Conservation (phyloP, 2,113 vertebrate genomes). For the Hiodon alosoides region DNA sequence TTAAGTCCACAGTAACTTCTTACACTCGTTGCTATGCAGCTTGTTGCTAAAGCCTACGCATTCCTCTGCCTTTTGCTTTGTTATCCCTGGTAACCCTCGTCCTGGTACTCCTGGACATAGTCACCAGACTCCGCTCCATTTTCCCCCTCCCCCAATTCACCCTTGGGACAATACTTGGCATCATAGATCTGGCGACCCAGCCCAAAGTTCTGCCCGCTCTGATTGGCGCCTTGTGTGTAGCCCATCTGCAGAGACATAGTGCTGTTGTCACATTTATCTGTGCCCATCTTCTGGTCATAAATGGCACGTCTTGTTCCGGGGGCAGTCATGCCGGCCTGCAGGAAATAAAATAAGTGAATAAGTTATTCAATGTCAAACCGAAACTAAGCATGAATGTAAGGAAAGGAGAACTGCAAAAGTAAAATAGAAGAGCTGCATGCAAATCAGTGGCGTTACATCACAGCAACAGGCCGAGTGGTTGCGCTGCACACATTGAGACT, state of each 20-base stretch:
- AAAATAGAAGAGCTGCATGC: no score
- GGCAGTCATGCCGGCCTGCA: conserved; percentile 87
- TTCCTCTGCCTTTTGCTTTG: conserved; percentile 54
- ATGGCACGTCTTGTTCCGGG: conserved; percentile 88
- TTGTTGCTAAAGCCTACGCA: conserved; percentile 41
- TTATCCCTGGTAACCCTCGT: conserved; percentile 66
- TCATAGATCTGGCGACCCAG: conserved; percentile 92
- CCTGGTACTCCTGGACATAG: conserved; percentile 55
- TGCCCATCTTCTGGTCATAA: conserved; percentile 79
- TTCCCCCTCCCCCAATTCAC: conserved; percentile 41
- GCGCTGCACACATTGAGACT: no score
- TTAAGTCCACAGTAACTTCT: neutral
- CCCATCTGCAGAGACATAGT: conserved; percentile 96
- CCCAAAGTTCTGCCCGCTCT: conserved; percentile 86
- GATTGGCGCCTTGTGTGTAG: conserved; percentile 80
- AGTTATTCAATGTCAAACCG: no score
- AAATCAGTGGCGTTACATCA: no score
- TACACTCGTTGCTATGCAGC: neutral
- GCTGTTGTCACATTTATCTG: conserved; percentile 86
- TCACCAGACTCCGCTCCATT: conserved; percentile 37
- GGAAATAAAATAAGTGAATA: neutral
- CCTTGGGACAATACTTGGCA: conserved; percentile 84
- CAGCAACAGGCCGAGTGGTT: no score
- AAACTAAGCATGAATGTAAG: no score
- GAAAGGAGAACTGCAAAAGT: no score